Evolutionary conservation across 2,888 invertebrate species (phyloP).

Genomic region (Hemistola chrysoprasaria): DNA sequence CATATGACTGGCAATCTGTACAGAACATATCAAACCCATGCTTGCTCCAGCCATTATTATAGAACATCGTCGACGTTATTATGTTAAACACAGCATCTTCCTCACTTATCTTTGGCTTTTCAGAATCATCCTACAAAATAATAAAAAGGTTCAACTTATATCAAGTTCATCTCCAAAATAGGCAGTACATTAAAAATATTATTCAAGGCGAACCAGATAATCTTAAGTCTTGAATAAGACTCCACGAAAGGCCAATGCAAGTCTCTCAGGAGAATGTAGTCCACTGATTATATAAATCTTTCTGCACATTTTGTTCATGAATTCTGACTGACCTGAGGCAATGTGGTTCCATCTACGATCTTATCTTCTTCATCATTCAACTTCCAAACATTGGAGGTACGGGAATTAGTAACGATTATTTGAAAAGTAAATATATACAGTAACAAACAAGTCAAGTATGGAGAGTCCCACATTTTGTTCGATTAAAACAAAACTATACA

Average conservation of each 20-base stretch:
- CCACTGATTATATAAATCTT: constrained; percentile 63
- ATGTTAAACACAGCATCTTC: constrained; percentile 89
- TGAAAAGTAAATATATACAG: constrained; percentile 88
- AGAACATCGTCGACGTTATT: constrained; percentile 87
- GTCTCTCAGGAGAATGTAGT: constrained; percentile 37
- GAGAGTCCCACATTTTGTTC: constrained; percentile 79
- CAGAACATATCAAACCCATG: constrained; percentile 85
- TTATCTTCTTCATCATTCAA: constrained; percentile 89
- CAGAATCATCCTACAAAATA: constrained; percentile 65
- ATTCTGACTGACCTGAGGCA: constrained; percentile 74
- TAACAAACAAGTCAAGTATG: constrained; percentile 84
- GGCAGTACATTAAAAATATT: constrained; percentile 22
- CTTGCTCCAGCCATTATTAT: constrained; percentile 86
- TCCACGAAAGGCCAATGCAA: constrained; percentile 38
- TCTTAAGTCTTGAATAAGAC: constrained; percentile 32
- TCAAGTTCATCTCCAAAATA: constrained; percentile 13
- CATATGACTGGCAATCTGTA: constrained; percentile 82
- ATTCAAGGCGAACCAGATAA: constrained; percentile 45
- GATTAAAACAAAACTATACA: constrained; percentile 53
- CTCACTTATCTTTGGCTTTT: constrained; percentile 67
- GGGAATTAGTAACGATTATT: constrained; percentile 88
- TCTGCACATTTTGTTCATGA: constrained; percentile 33
- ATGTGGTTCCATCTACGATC: constrained; percentile 85
- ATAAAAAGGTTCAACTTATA: constrained; percentile 1
- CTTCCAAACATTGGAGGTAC: constrained; percentile 92